Conservation (phyloP, 37 sponge, comb jelly and placozoan species). For the Tethya wilhelma region DNA sequence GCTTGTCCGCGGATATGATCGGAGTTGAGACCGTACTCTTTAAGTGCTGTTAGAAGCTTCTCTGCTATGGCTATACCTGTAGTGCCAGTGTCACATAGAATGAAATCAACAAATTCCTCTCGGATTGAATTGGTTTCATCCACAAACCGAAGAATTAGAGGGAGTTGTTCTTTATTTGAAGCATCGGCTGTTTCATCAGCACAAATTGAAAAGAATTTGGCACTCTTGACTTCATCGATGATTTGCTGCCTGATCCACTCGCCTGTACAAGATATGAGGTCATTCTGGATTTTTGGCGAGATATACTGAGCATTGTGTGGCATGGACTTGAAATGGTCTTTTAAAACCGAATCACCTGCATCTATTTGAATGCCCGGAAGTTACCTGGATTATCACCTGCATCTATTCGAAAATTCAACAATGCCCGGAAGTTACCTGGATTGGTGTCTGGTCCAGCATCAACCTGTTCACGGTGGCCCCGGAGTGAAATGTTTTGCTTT, state of each 20-base stretch:
- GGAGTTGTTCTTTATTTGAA: slow-evolving; percentile 56
- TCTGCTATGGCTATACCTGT: slow-evolving; percentile 11
- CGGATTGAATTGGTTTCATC: slow-evolving; percentile 12
- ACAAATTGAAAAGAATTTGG: slow-evolving; percentile 44
- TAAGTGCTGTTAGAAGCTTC: slow-evolving; percentile 1
- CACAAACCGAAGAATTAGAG: slow-evolving; percentile 39
- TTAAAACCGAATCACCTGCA: slow-evolving; percentile 37
- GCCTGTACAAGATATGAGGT: slow-evolving; percentile 31
- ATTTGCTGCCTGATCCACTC: slow-evolving; percentile 29
- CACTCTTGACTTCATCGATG: slow-evolving; percentile 12
- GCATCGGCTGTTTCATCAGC: slow-evolving; percentile 45
- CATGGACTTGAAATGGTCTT: slow-evolving; percentile 25
- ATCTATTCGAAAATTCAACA: slow-evolving; percentile 41
- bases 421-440: slow-evolving; percentile 64
- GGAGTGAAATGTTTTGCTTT: slow-evolving; percentile 47
- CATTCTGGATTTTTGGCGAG: slow-evolving; percentile 54
- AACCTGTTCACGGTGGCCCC: slow-evolving; percentile 43
- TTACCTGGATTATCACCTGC: slow-evolving; percentile 63
- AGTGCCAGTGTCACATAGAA: slow-evolving; percentile 20
- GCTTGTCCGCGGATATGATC: slow-evolving; percentile 4
- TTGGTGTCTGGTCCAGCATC: slow-evolving; percentile 3
- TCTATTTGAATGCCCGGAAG: slow-evolving; percentile 55
- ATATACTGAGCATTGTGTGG: slow-evolving; percentile 46
- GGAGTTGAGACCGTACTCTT: slow-evolving; percentile 1
- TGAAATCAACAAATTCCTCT: slow-evolving; percentile 14